Conservation (phyloP, 2,113 vertebrate genomes). For the Grus americana region DNA sequence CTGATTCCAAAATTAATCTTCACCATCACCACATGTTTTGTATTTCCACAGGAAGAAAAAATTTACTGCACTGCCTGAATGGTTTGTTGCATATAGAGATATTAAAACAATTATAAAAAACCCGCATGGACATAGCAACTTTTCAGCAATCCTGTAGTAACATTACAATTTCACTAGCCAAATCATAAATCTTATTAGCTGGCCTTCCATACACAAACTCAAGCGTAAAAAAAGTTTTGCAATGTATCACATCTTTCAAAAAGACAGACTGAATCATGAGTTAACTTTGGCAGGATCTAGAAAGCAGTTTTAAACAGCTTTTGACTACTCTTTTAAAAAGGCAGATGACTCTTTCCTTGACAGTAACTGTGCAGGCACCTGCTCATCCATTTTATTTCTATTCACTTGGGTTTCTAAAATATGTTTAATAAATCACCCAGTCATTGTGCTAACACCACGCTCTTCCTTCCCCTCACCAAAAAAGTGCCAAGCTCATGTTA, state of each 20-base stretch:
- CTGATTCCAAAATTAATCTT: background rate
- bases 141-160: background rate
- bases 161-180: background rate
- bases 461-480: background rate
- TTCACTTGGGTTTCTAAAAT: background rate
- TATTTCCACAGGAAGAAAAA: conserved; percentile 9
- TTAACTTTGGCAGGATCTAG: background rate
- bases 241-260: background rate
- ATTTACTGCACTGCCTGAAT: background rate
- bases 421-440: background rate
- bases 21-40: background rate
- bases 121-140: background rate
- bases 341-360: background rate
- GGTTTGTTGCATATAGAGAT: background rate
- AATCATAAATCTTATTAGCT: background rate
- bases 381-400: background rate
- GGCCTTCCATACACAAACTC: background rate
- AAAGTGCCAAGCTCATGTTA: background rate
- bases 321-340: background rate
- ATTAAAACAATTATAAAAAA: background rate
- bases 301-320: background rate
- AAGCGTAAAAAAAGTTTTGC: background rate
- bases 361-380: background rate
- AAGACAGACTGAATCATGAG: background rate
- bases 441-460: background rate